Evolutionary conservation across 2,888 invertebrate species (phyloP).

Genomic region (Marronus borbonicus): DNA sequence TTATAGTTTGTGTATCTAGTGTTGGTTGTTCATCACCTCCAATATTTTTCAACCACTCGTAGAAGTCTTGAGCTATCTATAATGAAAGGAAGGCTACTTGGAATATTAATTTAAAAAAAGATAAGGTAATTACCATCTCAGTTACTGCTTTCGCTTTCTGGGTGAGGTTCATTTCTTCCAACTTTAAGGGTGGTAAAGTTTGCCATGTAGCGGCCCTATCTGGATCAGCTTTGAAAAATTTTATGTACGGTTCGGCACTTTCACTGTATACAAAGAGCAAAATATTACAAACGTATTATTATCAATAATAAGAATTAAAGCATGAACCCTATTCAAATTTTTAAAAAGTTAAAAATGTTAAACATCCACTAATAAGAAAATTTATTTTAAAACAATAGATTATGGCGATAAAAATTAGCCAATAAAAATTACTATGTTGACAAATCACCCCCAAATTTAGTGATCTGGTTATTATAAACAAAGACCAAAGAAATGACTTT

Average conservation of each 20-base stretch:
- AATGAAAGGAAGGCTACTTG: slow-evolving; percentile 42
- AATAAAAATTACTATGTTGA: too few species aligned
- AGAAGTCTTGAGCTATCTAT: slow-evolving; percentile 67
- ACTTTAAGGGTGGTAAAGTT: slow-evolving; percentile 63
- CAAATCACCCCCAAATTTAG: too few species aligned
- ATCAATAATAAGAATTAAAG: not conserved
- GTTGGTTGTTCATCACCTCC: slow-evolving; percentile 63
- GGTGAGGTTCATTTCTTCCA: slow-evolving; percentile 62
- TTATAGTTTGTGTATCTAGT: slow-evolving; percentile 63
- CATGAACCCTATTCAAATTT: too few species aligned
- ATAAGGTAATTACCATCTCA: slow-evolving; percentile 58
- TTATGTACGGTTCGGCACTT: slow-evolving; percentile 62
- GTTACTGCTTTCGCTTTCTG: slow-evolving; percentile 67
- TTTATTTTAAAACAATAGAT: too few species aligned
- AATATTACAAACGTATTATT: slow-evolving; percentile 7
- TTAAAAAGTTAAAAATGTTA: too few species aligned
- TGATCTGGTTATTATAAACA: too few species aligned
- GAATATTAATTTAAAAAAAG: not conserved
- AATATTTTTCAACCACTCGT: slow-evolving; percentile 65
- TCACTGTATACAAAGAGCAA: slow-evolving; percentile 49
- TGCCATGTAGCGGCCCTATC: slow-evolving; percentile 67
- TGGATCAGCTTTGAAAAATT: slow-evolving; percentile 65
- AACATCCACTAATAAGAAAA: too few species aligned
- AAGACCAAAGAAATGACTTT: too few species aligned
- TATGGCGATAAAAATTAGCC: too few species aligned